Evolutionary conservation across 2,113 vertebrate species (phyloP).

Genomic region (Colistium nudipinnis): DNA sequence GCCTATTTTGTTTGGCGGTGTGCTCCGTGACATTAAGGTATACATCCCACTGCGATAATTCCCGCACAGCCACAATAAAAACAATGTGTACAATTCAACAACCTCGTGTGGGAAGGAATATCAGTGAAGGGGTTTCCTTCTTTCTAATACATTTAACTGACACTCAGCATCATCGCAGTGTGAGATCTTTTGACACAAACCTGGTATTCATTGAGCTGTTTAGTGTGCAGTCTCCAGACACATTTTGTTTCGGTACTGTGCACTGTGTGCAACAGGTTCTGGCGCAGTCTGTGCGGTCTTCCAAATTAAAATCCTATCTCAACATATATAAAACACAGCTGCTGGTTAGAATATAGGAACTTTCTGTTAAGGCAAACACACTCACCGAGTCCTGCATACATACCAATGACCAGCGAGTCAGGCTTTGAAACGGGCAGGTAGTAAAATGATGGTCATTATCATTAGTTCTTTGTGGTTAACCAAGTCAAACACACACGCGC

Average conservation of each 20-base stretch:
- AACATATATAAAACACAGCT: no score
- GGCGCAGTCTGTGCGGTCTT: no score
- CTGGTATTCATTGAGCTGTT: no score
- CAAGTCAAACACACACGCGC: constrained; percentile 51
- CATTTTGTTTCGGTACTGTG: no score
- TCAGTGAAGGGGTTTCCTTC: not conserved
- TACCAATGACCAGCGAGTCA: constrained; percentile 27
- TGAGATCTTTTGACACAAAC: no score
- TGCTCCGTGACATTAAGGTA: not conserved
- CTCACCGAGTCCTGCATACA: constrained; percentile 20
- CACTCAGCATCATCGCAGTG: no score
- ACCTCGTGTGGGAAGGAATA: not conserved
- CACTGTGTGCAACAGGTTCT: no score
- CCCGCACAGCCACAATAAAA: not conserved
- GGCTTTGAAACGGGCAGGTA: constrained; percentile 55
- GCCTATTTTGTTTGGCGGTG: not conserved
- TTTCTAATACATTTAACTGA: not conserved
- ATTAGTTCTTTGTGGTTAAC: constrained; percentile 74
- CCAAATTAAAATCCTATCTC: no score
- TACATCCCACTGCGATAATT: not conserved
- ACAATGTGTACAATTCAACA: not conserved
- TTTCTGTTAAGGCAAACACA: constrained; percentile 25
- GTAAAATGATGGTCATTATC: constrained; percentile 70
- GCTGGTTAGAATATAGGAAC: no score
- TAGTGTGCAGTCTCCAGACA: no score